Conservation (phyloP, 2,888 invertebrate species). For the Actias luna region DNA sequence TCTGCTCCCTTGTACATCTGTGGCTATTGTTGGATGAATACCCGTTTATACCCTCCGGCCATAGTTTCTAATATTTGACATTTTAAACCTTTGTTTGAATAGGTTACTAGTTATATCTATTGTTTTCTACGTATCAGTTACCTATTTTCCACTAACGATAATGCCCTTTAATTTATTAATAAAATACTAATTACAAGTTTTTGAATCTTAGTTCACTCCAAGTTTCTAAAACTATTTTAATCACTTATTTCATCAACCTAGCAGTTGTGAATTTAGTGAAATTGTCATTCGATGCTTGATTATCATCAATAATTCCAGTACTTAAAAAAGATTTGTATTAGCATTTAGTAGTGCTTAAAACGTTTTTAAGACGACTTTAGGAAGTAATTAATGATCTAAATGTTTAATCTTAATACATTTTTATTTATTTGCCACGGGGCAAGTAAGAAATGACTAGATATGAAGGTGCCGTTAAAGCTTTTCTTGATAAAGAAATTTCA, state of each 20-base stretch:
- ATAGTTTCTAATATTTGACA: conserved; percentile 12
- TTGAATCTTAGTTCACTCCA: too few relatives aligned
- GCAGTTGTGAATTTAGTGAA: too few relatives aligned
- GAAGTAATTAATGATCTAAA: too few relatives aligned
- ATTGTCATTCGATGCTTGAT: background rate
- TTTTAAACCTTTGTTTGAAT: background rate
- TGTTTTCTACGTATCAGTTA: background rate
- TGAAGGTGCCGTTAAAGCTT: too few relatives aligned
- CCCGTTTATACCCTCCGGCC: conserved; percentile 45
- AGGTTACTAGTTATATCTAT: background rate
- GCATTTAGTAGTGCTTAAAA: background rate
- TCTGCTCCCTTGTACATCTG: conserved; percentile 70
- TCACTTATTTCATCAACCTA: too few relatives aligned
- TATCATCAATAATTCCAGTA: background rate
- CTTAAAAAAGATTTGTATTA: background rate
- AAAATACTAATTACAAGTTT: background rate
- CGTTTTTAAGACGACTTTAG: background rate
- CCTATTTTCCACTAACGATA: background rate
- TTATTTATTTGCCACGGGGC: too few relatives aligned
- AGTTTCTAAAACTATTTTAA: too few relatives aligned
- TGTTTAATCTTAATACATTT: too few relatives aligned
- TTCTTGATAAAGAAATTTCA: too few relatives aligned
- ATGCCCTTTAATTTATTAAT: background rate
- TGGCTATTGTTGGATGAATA: conserved; percentile 70
- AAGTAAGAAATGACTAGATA: too few relatives aligned